Evolutionary conservation across 2,888 invertebrate species (phyloP).

Genomic region (Eumerus sabulonum): DNA sequence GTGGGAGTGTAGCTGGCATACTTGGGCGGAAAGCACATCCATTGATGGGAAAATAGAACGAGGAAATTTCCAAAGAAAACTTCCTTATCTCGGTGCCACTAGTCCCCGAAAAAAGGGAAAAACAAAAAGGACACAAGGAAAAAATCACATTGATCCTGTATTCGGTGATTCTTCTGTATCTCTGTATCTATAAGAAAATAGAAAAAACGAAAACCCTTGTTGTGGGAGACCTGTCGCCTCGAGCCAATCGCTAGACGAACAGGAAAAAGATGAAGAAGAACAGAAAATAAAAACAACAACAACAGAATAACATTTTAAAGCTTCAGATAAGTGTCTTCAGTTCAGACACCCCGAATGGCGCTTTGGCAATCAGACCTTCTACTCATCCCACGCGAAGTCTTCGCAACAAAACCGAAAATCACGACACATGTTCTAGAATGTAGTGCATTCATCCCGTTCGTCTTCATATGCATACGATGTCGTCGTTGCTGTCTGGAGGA

Average conservation of each 20-base stretch:
- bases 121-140: too few species aligned
- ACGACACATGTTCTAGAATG: not conserved
- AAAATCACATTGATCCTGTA: conserved; percentile 37
- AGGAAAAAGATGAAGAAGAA: too few species aligned
- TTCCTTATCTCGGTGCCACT: conserved; percentile 50
- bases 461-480: conserved; percentile 31
- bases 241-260: conserved; percentile 30
- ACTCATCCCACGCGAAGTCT: conserved; percentile 3
- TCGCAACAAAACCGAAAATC: too few species aligned
- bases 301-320: conserved; percentile 35
- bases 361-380: conserved; percentile 40
- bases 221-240: conserved; percentile 57
- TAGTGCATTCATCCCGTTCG: conserved; percentile 1
- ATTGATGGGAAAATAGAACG: conserved; percentile 5
- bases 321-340: conserved; percentile 31
- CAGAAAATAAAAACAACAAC: not conserved
- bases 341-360: conserved; percentile 48
- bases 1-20: too few species aligned
- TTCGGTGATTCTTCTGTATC: not conserved
- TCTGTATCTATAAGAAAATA: too few species aligned
- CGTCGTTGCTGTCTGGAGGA: conserved; percentile 4
- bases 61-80: conserved; percentile 53
- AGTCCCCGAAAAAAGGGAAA: conserved; percentile 8
- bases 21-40: conserved; percentile 21
- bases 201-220: conserved; percentile 13